phyloP scores from a whole-genome alignment of 2,113 vertebrate species.

The Varanus komodoensis region DNA sequence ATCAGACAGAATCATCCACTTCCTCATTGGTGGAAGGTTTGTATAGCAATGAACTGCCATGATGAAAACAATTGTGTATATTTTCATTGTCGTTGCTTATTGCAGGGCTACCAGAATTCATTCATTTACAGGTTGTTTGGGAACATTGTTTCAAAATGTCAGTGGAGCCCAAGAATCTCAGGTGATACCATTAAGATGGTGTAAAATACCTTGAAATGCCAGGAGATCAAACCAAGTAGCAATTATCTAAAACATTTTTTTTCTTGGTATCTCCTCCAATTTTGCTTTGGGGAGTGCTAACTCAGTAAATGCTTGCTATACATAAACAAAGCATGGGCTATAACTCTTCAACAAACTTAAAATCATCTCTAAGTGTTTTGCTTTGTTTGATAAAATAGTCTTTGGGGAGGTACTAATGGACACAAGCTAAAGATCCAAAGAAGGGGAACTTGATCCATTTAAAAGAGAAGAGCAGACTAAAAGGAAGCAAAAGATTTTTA shows the following conservation, averaged over 20 bases:
- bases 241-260: constrained; percentile 78
- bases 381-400: constrained; percentile 78
- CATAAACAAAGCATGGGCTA: constrained; percentile 74
- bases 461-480: constrained; percentile 66
- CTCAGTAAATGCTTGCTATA: constrained; percentile 74
- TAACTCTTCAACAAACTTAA: constrained; percentile 72
- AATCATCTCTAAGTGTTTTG: constrained; percentile 72
- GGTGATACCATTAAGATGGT: constrained; percentile 69
- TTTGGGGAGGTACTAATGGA: constrained; percentile 75
- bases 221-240: constrained; percentile 71
- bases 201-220: constrained; percentile 74
- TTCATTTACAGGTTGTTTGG: constrained; percentile 62
- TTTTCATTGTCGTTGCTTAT: constrained; percentile 49
- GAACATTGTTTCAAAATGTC: constrained; percentile 50
- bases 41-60: constrained; percentile 2
- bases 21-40: constrained; percentile 18
- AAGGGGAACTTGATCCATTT: constrained; percentile 72
- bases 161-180: constrained; percentile 64
- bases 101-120: constrained; percentile 55
- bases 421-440: constrained; percentile 68
- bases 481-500: constrained; percentile 55
- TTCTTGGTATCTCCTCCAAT: constrained; percentile 71
- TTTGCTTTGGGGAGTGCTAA: constrained; percentile 79
- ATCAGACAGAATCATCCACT: accelerated
- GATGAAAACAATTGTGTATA: constrained; percentile 25